Evolutionary conservation across 2,797 vertebrate species (phyloP).

Genomic region (Salmo trutta): DNA sequence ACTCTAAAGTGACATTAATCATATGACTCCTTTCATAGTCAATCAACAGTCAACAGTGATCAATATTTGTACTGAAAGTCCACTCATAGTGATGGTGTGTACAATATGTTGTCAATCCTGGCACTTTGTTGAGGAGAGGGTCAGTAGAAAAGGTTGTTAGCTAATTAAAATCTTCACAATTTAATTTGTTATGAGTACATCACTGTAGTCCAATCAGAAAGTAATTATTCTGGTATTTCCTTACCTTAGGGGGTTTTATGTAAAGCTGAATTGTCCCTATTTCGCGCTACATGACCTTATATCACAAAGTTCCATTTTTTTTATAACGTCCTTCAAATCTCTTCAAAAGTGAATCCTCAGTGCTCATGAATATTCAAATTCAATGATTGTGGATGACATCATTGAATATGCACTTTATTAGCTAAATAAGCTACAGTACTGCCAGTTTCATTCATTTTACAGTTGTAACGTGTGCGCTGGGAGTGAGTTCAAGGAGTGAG

Average conservation of each 20-base stretch:
- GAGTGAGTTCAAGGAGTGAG: too few relatives aligned
- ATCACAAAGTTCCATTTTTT: not conserved
- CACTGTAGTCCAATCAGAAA: not conserved
- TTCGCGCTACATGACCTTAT: not conserved
- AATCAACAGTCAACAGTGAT: too few relatives aligned
- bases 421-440: not conserved
- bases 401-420: not conserved
- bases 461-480: conserved; percentile 6
- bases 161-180: conserved; percentile 13
- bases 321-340: conserved; percentile 6
- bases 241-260: not conserved
- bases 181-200: conserved; percentile 6
- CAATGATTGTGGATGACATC: not conserved
- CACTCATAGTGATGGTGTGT: too few relatives aligned
- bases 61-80: too few relatives aligned
- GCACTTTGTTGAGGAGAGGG: too few relatives aligned
- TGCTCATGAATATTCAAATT: not conserved
- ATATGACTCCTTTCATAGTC: too few relatives aligned
- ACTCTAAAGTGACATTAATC: too few relatives aligned
- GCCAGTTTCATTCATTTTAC: not conserved
- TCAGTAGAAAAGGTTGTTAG: not conserved
- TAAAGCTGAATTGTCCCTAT: not conserved
- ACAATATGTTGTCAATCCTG: too few relatives aligned
- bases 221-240: not conserved
- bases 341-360: not conserved